A percentile compares a stretch with the other conserved stretches of the same genome.
Conservation (phyloP, 53 echinoderm and acorn worm species). For the Luidia sarsii region DNA sequence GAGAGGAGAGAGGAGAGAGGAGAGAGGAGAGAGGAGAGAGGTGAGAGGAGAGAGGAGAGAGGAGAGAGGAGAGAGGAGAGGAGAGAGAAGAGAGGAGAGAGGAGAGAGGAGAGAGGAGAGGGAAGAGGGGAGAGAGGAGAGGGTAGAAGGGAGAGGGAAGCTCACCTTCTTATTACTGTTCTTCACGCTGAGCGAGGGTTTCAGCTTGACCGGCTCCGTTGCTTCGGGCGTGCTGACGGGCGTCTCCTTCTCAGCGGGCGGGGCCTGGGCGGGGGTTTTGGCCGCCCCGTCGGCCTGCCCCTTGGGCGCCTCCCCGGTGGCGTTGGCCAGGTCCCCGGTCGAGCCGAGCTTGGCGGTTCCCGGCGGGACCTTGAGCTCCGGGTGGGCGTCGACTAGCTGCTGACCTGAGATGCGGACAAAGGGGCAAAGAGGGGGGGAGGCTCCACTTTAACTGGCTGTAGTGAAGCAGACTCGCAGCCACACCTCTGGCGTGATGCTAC, state of each 20-base stretch:
- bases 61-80: neutral
- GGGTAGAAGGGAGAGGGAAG: neutral
- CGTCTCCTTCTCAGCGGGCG: conserved; percentile 12
- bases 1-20: neutral
- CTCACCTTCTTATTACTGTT: conserved; percentile 61
- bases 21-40: neutral
- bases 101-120: neutral
- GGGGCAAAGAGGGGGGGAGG: neutral
- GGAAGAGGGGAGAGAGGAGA: neutral
- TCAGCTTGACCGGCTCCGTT: conserved; percentile 47
- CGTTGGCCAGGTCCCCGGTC: conserved; percentile 18
- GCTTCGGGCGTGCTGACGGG: conserved; percentile 15
- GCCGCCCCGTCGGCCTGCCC: neutral
- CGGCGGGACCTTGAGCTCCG: conserved; percentile 69
- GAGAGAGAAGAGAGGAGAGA: neutral
- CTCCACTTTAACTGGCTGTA: too few relatives aligned
- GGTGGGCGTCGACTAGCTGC: conserved; percentile 61
- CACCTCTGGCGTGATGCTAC: too few relatives aligned
- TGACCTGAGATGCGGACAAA: conserved; percentile 36
- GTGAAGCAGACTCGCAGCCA: too few relatives aligned
- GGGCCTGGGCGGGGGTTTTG: neutral
- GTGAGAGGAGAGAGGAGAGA: neutral
- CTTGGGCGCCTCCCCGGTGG: conserved; percentile 19
- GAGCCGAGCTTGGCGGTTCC: conserved; percentile 60
- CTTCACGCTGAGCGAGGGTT: conserved; percentile 62